Percentiles rank a stretch among this genome's conserved stretches.
Conservation (phyloP, 2,797 vertebrate genomes). For the Poecilia picta region DNA sequence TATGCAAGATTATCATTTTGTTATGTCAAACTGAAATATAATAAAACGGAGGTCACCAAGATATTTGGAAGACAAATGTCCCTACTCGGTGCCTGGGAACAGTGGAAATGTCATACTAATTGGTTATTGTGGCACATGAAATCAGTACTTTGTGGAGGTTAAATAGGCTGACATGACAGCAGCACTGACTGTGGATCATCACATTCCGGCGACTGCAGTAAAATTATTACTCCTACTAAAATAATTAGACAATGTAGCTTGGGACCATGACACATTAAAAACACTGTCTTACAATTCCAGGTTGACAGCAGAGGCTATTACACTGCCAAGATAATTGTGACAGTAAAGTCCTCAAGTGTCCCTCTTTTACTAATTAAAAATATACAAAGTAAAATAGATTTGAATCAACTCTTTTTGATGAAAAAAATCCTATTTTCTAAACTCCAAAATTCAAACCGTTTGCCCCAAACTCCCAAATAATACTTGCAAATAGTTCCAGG, state of each 20-base stretch:
- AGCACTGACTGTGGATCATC: slow-evolving; percentile 27
- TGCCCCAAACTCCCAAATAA: too few relatives aligned
- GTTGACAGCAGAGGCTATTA: slow-evolving; percentile 31
- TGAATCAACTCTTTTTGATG: background rate
- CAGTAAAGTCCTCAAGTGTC: background rate
- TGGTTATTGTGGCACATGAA: slow-evolving; percentile 40
- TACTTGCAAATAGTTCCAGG: background rate
- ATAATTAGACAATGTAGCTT: slow-evolving; percentile 16
- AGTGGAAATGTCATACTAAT: slow-evolving; percentile 49
- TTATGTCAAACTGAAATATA: slow-evolving; percentile 3
- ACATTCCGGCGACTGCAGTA: slow-evolving; percentile 1
- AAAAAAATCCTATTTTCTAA: background rate
- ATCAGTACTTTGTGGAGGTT: slow-evolving; percentile 38
- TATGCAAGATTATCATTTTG: background rate
- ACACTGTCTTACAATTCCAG: slow-evolving; percentile 15
- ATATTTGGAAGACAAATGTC: slow-evolving; percentile 19
- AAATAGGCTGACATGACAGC: slow-evolving; percentile 47
- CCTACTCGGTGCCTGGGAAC: slow-evolving; percentile 24
- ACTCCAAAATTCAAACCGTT: background rate
- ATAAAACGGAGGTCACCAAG: background rate
- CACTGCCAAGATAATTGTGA: background rate
- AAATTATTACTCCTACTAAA: slow-evolving; percentile 25
- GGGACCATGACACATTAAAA: slow-evolving; percentile 16
- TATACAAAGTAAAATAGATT: background rate
- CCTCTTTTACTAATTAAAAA: background rate